Evolutionary conservation across 2,113 vertebrate genomes (phyloP), one percentile per base, ranked within the genome.

Genomic region (Siphamia tubifer): DNA sequence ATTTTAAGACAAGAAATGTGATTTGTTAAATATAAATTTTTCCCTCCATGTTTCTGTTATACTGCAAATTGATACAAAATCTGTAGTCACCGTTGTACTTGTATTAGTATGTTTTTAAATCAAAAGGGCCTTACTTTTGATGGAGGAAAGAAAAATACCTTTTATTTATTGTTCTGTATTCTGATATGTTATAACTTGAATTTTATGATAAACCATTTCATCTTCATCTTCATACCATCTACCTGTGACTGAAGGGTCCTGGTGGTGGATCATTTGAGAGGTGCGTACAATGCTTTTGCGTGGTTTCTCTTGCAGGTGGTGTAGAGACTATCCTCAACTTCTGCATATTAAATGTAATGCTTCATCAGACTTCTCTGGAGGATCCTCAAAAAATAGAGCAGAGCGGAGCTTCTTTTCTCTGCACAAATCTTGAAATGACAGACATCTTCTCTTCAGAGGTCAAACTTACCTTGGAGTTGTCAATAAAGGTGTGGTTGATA

Each of bases 401-500:
- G 44, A 49, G 51, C 45, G 36, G 53, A 58, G 31, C 10, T 16
- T 42, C 56, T 27, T 51, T 45, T 40, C 9, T 48, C 42, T 31
- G 17, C 25, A 40, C 49, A 45, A 44, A 64, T 60, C 15, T 65
- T 44, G 34, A 54, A 68, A 42, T 27, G 52, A 34, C 3, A 10
- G 13, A 15, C 27, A 9, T 15, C 13, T 55, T 67, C 19, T 66
- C 62, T 17, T 28, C 38, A 24, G 34, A 34, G 38, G 34, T 74
- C 27, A 17, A 55, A 84, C 85, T 88, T 87, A 88, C 82, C 87
- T 88, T 81, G 9, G 45, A 27, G 61, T 70, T 27, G 43, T 42
- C 15, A 23, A 45, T 69, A 68, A 56, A 58, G 7, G 63, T 25
- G 12, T 9, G 32, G 7, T 15, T 51, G 20, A 25, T 31, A 43